Conservation (phyloP, 2,797 vertebrate genomes). For the Peromyscus aztecus region DNA sequence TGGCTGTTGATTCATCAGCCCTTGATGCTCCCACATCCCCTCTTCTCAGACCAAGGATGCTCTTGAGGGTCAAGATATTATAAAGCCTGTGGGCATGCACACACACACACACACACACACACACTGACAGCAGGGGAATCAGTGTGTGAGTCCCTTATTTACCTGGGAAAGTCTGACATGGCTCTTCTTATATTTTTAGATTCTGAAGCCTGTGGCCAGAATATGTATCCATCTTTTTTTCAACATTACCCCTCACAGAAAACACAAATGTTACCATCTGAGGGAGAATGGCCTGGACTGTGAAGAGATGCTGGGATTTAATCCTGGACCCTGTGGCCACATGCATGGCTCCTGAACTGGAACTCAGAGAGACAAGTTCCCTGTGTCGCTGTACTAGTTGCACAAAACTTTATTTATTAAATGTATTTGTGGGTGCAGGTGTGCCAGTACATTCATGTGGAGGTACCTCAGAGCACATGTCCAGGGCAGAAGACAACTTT, state of each 20-base stretch:
- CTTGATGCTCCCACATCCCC: background rate
- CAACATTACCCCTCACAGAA: conserved; percentile 37
- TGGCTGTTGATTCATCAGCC: background rate
- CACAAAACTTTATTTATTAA: background rate
- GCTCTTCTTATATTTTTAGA: background rate
- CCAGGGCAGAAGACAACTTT: background rate
- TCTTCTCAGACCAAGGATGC: background rate
- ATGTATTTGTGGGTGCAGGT: background rate
- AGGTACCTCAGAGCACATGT: background rate
- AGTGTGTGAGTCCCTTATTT: background rate
- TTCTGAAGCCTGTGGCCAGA: conserved; percentile 18
- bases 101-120: background rate
- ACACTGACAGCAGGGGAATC: background rate
- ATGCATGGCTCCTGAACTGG: background rate
- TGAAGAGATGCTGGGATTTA: background rate
- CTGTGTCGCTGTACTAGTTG: background rate
- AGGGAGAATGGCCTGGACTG: background rate
- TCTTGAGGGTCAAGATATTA: background rate
- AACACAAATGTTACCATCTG: background rate
- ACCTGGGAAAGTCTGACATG: background rate
- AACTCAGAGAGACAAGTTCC: background rate
- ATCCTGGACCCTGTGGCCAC: background rate
- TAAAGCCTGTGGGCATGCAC: background rate
- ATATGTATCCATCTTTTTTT: background rate
- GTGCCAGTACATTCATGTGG: no score